These are phyloP conservation scores for Harpagoxenus sublaevis DNA, from an alignment of 2,888 invertebrate species.

Conservation along the genomic window DNA sequence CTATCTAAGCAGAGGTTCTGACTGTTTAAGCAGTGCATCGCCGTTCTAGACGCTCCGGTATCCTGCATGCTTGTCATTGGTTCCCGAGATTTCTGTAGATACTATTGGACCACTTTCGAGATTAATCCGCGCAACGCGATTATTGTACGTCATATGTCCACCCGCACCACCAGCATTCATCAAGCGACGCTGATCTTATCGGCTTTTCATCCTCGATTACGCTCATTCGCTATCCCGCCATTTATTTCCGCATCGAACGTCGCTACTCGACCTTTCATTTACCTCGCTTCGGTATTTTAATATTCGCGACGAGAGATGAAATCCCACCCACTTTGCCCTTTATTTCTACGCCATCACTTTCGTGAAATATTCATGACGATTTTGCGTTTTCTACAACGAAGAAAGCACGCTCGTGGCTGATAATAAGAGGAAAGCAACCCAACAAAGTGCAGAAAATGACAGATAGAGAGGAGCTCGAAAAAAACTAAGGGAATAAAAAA, in stretches of 20 bases:
- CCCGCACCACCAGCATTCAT: background rate
- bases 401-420: constrained; percentile 47
- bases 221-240: constrained; percentile 46
- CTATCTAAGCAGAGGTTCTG: constrained; percentile 60
- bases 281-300: constrained; percentile 81
- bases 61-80: background rate
- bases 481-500: background rate
- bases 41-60: background rate
- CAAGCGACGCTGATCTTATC: constrained; percentile 28
- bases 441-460: background rate
- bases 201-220: background rate
- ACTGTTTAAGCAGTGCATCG: constrained; percentile 41
- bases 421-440: constrained; percentile 22
- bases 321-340: constrained; percentile 58
- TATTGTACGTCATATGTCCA: constrained; percentile 6
- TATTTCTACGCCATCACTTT: constrained; percentile 59
- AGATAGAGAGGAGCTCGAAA: constrained; percentile 12
- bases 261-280: constrained; percentile 70
- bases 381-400: constrained; percentile 57
- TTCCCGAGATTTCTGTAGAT: constrained; percentile 14
- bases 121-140: constrained; percentile 29
- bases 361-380: constrained; percentile 81
- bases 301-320: constrained; percentile 78
- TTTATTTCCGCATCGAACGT: constrained; percentile 50
- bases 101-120: constrained; percentile 5